Base-by-base conservation (phyloP, 64 coral and sea anemone genomes). In the Stichodactyla helianthus region DNA sequence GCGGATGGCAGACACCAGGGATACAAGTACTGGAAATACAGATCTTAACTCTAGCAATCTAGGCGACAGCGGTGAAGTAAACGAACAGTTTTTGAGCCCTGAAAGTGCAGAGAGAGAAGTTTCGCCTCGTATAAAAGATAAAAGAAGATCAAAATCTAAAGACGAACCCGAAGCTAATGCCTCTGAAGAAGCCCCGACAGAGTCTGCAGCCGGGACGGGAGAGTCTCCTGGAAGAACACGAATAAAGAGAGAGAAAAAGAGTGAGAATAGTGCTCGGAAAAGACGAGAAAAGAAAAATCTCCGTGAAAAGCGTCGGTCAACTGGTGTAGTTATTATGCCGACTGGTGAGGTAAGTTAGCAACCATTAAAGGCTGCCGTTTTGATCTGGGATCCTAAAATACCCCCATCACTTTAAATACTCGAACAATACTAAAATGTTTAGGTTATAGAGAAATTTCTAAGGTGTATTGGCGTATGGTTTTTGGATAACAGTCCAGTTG, bases 301-400 rank as follows among this genome's bases (percentile, higher is more conserved):
- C 28, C 91, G 97, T 3, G 97, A 99, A 77, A 99, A 95, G 79
- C 90, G 97, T 18, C 88, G 97, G 51, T 99, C 97, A 16, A 99
- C 97, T 5, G 97, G 97, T 60, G 97, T 99, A 74, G 97, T 99
- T 83, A 99, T 95, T 82, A 99, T 99, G 97, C 93, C 97, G 76
- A 89, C 86, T 67, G 84, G 82, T 50, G 92, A 93, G 91, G 91
- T 97, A 59, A 92, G 93, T 89, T 86, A 84, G 54, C 27, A 23
- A 52, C 50, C 0, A 79, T 51, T 6, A 54, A 79, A 79, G 51
- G 15, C 28, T 59, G 13, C 52, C 54, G 81, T 6, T 28, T 31
- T 55, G 44, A 70, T 90, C 64, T 85, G 74, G 17, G 19, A 53
- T 76, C 19, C 16, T 86, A 23, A 27, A 18, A 77, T 27, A 6